Evolutionary conservation across 1,140 invertebrate species (phyloP).

Genomic region (Rhysida immarginata): DNA sequence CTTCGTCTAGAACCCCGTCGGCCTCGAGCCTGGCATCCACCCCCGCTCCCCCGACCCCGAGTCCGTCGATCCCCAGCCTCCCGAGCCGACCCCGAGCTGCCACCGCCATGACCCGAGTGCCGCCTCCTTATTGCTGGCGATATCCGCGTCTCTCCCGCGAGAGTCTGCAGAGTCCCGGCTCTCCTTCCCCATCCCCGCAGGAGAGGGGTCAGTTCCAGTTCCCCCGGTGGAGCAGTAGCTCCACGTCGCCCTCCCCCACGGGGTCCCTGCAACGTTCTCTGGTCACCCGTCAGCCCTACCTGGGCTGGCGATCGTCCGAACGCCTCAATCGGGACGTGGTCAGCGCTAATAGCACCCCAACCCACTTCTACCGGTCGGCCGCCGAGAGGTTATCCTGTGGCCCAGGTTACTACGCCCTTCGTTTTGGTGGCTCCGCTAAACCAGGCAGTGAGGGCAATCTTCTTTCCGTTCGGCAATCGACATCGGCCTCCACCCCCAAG

Average conservation of each 20-base stretch:
- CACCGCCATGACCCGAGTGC: not conserved
- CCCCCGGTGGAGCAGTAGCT: slow-evolving; percentile 67
- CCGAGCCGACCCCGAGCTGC: not conserved
- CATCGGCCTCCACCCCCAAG: not conserved
- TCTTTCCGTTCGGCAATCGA: not conserved
- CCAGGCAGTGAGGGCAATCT: not conserved
- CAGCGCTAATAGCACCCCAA: slow-evolving; percentile 12
- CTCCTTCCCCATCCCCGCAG: slow-evolving; percentile 17
- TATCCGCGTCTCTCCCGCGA: slow-evolving; percentile 16
- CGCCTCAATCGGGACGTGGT: slow-evolving; percentile 44
- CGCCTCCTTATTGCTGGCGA: slow-evolving; percentile 1
- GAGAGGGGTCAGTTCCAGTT: slow-evolving; percentile 30
- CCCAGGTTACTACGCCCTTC: slow-evolving; percentile 2
- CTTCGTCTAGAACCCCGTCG: not conserved
- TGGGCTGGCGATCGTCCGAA: slow-evolving; percentile 79
- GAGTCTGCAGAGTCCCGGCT: slow-evolving; percentile 20
- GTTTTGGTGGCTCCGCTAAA: not conserved
- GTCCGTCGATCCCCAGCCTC: not conserved
- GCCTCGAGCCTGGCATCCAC: not conserved
- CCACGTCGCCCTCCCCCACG: slow-evolving; percentile 15
- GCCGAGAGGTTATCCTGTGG: slow-evolving; percentile 40
- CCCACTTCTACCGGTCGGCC: slow-evolving; percentile 44
- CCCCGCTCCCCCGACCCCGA: not conserved
- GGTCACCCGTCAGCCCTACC: slow-evolving; percentile 47
- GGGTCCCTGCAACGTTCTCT: not conserved